These are phyloP conservation scores for Phortica magna DNA, from an alignment of 2,888 invertebrate genomes.

Conservation along the genomic window DNA sequence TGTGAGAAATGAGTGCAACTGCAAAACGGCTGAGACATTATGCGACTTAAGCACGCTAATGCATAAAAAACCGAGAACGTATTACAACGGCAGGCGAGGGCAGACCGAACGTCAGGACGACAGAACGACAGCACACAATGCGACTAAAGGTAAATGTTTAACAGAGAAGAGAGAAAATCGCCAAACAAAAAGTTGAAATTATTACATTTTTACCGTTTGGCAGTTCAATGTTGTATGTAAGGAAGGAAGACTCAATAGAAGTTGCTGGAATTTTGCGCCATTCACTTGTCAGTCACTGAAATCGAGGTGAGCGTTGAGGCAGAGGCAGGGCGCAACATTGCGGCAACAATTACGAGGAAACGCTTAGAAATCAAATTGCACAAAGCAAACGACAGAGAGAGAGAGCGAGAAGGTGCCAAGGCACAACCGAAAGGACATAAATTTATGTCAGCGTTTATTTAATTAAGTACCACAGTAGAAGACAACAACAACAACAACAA, in stretches of 20 bases:
- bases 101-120: too few relatives aligned
- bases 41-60: slow-evolving; percentile 36
- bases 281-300: slow-evolving; percentile 19
- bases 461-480: slow-evolving; percentile 58
- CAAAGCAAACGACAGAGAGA: slow-evolving; percentile 7
- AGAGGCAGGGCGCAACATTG: slow-evolving; percentile 5
- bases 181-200: slow-evolving; percentile 18
- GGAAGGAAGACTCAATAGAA: background rate
- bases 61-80: slow-evolving; percentile 33
- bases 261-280: slow-evolving; percentile 24
- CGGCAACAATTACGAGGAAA: slow-evolving; percentile 33
- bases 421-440: slow-evolving; percentile 18
- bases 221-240: background rate
- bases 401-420: background rate
- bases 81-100: slow-evolving; percentile 26
- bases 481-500: slow-evolving; percentile 31
- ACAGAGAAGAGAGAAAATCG: background rate
- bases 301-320: background rate
- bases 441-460: slow-evolving; percentile 64
- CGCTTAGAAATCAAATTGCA: slow-evolving; percentile 9
- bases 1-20: background rate
- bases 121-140: background rate
- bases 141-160: background rate
- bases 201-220: slow-evolving; percentile 40
- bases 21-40: slow-evolving; percentile 17